phyloP scores from a whole-genome alignment of 1,140 invertebrate genomes.

The Telenomus remus region DNA sequence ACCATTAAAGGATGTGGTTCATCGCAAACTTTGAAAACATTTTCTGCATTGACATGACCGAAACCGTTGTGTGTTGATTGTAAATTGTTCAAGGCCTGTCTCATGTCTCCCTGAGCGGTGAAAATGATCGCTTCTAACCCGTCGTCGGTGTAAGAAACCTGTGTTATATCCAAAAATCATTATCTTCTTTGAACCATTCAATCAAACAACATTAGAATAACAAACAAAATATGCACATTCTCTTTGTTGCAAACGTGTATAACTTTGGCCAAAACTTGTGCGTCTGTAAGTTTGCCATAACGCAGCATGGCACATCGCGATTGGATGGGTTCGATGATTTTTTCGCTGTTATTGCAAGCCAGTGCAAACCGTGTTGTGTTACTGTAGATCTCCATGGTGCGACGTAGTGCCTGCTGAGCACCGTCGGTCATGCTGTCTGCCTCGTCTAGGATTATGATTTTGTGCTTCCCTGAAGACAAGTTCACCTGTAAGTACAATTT shows the following conservation, averaged over 20 bases:
- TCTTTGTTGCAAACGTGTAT: conserved; percentile 85
- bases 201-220: not conserved
- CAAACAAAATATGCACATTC: conserved; percentile 74
- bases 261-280: conserved; percentile 89
- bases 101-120: conserved; percentile 98
- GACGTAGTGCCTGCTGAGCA: conserved; percentile 95
- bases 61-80: conserved; percentile 98
- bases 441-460: conserved; percentile 99
- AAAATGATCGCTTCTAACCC: conserved; percentile 98
- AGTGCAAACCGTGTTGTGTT: conserved; percentile 98
- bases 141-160: conserved; percentile 90
- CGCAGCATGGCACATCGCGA: conserved; percentile 97
- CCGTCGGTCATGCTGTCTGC: conserved; percentile 99
- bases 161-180: not conserved
- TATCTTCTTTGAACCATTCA: not conserved
- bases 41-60: conserved; percentile 91
- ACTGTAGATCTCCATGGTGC: conserved; percentile 99
- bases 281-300: conserved; percentile 94
- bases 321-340: conserved; percentile 99
- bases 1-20: conserved; percentile 97
- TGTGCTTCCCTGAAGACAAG: conserved; percentile 92
- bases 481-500: conserved; percentile 80
- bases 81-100: conserved; percentile 97
- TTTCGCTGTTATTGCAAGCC: conserved; percentile 98
- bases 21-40: conserved; percentile 99